phyloP scores from a whole-genome alignment of 2,113 vertebrate genomes.

The Trematocara nigrifrons region DNA sequence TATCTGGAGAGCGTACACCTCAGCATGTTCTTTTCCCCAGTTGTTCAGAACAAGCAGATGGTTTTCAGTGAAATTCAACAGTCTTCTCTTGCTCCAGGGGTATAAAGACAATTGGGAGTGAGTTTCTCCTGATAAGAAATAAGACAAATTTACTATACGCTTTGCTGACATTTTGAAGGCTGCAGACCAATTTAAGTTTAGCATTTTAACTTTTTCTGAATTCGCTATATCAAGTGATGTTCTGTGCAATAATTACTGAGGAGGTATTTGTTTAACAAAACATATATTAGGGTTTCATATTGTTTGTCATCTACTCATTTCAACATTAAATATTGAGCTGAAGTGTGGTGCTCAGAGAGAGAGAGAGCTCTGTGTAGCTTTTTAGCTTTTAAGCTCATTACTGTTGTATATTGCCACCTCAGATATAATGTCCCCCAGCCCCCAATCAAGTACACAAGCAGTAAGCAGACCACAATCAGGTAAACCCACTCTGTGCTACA shows the following conservation, averaged over 20 bases:
- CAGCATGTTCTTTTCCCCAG: conserved; percentile 56
- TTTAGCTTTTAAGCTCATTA: neutral
- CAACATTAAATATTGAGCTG: neutral
- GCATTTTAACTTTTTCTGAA: neutral
- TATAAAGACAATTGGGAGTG: conserved; percentile 40
- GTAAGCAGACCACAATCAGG: neutral
- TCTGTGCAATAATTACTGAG: neutral
- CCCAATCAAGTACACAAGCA: neutral
- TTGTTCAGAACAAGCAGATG: conserved; percentile 61
- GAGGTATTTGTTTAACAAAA: neutral
- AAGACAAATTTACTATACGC: conserved; percentile 26
- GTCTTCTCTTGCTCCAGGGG: conserved; percentile 57
- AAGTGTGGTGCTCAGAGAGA: neutral
- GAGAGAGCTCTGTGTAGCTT: neutral
- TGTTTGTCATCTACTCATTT: neutral
- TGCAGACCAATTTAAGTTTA: neutral
- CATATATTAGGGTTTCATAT: neutral
- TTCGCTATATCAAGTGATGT: neutral
- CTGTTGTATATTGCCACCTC: neutral
- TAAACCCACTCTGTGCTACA: neutral
- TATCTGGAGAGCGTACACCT: conserved; percentile 55
- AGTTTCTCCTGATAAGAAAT: conserved; percentile 34
- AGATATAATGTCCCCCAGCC: neutral
- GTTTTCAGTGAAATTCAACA: conserved; percentile 56
- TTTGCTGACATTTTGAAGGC: conserved; percentile 3